Percentiles rank a stretch among this genome's conserved stretches.
Conservation (phyloP, 2,888 invertebrate genomes). For the Trachelus tabidus region DNA sequence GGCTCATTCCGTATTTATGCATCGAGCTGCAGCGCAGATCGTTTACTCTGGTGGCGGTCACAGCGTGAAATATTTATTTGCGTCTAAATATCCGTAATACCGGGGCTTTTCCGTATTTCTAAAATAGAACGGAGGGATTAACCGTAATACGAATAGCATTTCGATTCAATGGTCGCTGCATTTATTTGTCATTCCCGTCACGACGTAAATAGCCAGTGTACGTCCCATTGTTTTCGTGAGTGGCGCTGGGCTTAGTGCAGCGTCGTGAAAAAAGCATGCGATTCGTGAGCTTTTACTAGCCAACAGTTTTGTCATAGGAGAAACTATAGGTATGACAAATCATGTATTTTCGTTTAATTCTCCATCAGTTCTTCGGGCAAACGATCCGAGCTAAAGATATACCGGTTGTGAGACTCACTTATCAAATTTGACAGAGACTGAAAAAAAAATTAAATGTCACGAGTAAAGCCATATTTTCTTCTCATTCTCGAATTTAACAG, state of each 20-base stretch:
- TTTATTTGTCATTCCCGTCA: not conserved
- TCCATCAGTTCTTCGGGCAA: not conserved
- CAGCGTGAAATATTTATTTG: not conserved
- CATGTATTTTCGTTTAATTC: not conserved
- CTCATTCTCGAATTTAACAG: too few relatives aligned
- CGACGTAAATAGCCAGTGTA: not conserved
- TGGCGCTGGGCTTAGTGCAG: not conserved
- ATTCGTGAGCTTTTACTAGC: not conserved
- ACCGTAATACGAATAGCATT: not conserved
- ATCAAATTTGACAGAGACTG: too few relatives aligned
- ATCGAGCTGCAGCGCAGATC: not conserved
- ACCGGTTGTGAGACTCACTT: too few relatives aligned
- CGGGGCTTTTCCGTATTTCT: not conserved
- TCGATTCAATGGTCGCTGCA: not conserved
- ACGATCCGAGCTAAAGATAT: too few relatives aligned
- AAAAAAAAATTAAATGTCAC: too few relatives aligned
- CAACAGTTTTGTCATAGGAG: not conserved
- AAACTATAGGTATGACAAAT: not conserved
- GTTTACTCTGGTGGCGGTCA: not conserved
- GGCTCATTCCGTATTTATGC: not conserved
- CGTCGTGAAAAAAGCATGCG: not conserved
- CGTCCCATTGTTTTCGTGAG: not conserved
- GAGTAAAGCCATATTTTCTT: too few relatives aligned
- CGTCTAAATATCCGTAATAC: not conserved
- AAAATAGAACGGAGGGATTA: not conserved